Percentiles rank a stretch among this genome's conserved stretches.
phyloP scores from a whole-genome alignment of 2,888 invertebrate species.

The Augochlorella aurata region DNA sequence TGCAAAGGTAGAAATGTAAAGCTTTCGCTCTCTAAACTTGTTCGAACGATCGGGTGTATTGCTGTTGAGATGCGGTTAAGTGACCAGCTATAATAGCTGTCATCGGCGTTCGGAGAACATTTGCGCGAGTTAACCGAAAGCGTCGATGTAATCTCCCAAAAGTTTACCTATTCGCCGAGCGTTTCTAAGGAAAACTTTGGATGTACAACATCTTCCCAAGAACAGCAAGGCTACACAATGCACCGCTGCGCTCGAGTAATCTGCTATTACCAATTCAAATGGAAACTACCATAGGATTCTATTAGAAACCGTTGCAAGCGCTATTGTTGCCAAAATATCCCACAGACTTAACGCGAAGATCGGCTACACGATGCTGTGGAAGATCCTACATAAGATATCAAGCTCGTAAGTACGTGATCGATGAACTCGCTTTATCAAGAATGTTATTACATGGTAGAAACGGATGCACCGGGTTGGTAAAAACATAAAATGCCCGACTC shows the following conservation, averaged over 20 bases:
- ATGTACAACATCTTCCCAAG: not conserved
- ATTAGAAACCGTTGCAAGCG: not conserved
- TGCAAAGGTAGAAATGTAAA: not conserved
- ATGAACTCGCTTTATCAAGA: not conserved
- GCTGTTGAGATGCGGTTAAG: not conserved
- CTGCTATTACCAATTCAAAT: constrained; percentile 4
- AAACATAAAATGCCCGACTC: not conserved
- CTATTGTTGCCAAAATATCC: not conserved
- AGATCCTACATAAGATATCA: not conserved
- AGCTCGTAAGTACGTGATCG: not conserved
- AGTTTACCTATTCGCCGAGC: not conserved
- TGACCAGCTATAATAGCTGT: not conserved
- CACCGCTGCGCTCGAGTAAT: not conserved
- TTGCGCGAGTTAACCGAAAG: not conserved
- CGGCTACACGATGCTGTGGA: not conserved
- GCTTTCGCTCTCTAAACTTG: not conserved
- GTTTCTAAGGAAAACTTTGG: not conserved
- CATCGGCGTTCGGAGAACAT: not conserved
- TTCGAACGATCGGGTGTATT: not conserved
- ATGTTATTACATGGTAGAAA: not conserved
- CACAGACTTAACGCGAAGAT: not conserved
- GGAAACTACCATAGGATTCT: not conserved
- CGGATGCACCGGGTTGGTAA: not conserved
- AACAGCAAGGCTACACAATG: not conserved
- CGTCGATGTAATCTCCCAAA: not conserved